Evolutionary conservation across 2,888 invertebrate genomes (phyloP), one percentile per base, ranked within the genome.

Genomic region (Achlya flavicornis): DNA sequence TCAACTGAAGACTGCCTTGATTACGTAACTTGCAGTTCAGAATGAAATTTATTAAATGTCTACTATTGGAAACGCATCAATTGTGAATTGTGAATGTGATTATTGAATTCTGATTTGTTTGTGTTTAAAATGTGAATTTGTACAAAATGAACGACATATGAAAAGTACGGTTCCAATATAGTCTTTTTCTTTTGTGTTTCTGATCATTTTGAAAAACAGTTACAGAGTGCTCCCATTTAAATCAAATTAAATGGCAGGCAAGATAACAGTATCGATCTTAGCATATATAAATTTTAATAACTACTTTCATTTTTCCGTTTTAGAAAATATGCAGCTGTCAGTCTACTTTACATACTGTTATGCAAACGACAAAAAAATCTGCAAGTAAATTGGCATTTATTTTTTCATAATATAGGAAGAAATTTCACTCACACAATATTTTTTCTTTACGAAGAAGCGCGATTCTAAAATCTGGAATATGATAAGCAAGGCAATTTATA

Each of bases 11-110:
- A 64, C 65, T 57, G 67, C 59, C 67, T 66, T 71, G 65, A 68
- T 74, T 72, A 68, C 65, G 65, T 66, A 64, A 53, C 53, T 60
- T 61, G 61, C 53, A 68, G 64, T 61, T 63, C 62, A 62, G 66
- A 68, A 66, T 68, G 65, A 68, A 65, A 63, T 58, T 67, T 63
- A 61, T 62, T 63, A n/a, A n/a, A n/a, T n/a, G n/a, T n/a, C n/a
- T 16, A 48, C 5, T n/a, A 16, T 48, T 57, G 67, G 64, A 64
- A 67, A 67, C 64, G 67, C 65, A 67, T 65, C 58, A 43, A 64
- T 63, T 63, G 12, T 63, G 61, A 65, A 16, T n/a, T n/a, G n/a
- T n/a, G n/a, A n/a, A n/a, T n/a, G 16, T 16, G 16, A 16, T 16
- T 48, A 16, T n/a, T 48, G 48, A 48, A 48, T 0, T 48, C 16